Evolutionary conservation across 2,797 vertebrate genomes (phyloP), one percentile per base, ranked within the genome.

Genomic region (Thalassophryne amazonica): DNA sequence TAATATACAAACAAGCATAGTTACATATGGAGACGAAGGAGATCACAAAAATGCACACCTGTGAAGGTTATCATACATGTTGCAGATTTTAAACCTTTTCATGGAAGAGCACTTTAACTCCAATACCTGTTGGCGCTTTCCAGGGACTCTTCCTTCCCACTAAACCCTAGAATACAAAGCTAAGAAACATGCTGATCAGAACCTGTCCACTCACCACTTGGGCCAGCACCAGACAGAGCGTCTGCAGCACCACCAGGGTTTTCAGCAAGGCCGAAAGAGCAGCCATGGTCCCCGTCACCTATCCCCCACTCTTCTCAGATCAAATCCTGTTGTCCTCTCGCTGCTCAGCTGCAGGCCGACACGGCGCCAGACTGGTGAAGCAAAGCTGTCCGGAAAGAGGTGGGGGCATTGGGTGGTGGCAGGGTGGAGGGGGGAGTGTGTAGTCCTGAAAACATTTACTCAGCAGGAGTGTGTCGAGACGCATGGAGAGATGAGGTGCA

Each of bases 191-290:
- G 36, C 50, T 36, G 17, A 60, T 30, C 22, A 6, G 20, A 52
- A 48, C 12, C 58, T 22, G 28, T 73, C 62, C 79, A 97, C 96
- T 97, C 85, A 99, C 95, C 78, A 96, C 91, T 91, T 98, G 96
- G 50, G 94, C 94, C 78, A 96, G 67, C 67, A 90, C 90, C 75
- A 98, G 88, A 70, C 91, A 91, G 73, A 90, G 38, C 37, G 81
- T 84, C 65, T 93, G 94, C 76, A 96, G 88, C 55, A 97, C 54
- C 15, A 94, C 76, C 54, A 91, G 86, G 74, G 92, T 87, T 86
- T 60, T 37, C 51, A 90, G 69, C 69, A 65, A 54, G 41, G 42
- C 71, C 51, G 81, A 84, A 63, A 79, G 62, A 52, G 78, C 33
- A 78, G 85, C 90, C 96, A 96, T 97, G 83, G 76, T 87, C 60